Evolutionary conservation across 2,888 invertebrate species (phyloP), one percentile per base, ranked within the genome.

Genomic region (Leucophora obtusa): DNA sequence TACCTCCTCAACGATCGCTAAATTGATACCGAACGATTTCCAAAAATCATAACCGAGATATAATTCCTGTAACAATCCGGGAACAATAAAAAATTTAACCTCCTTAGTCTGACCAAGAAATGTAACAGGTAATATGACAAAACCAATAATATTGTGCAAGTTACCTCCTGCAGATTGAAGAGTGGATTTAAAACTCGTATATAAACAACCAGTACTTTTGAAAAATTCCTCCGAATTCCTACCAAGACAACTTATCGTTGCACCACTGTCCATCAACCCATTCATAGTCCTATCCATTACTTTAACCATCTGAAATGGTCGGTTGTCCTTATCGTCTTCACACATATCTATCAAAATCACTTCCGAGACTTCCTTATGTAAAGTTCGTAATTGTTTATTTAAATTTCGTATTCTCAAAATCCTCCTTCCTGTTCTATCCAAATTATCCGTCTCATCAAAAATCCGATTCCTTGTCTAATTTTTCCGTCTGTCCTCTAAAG

Each of bases 31-130:
- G 17, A 58, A 35, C 11, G 17, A 35, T 17, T 56, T 56, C 33
- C 56, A 33, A 24, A 56, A 56, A 56, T 56, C 56, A 56, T 28
- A 56, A 9, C n/a, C n/a, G n/a, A 14, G 28, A 28, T 56, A 33
- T 10, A 56, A 56, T 11, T 56, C 56, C 56, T 56, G 58, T 28
- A 33, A 10, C 10, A 58, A 58, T 15, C 33, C 58, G 1, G 58
- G 35, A 58, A 35, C 56, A 33, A 35, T 6, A 10, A 33, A 58
- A 35, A 35, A 17, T 58, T 33, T 8, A 15, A 33, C n/a, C n/a
- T n/a, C n/a, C n/a, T n/a, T n/a, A n/a, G n/a, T n/a, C n/a, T n/a
- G n/a, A n/a, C n/a, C n/a, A 9, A 58, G 33, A 58, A 58, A 58
- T 1, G 35, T 58, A 0, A 58, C 35, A n/a, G 35, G 35, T 8